Evolutionary conservation across 2,888 invertebrate species (phyloP).

Genomic region (Trichopoda pennipes): DNA sequence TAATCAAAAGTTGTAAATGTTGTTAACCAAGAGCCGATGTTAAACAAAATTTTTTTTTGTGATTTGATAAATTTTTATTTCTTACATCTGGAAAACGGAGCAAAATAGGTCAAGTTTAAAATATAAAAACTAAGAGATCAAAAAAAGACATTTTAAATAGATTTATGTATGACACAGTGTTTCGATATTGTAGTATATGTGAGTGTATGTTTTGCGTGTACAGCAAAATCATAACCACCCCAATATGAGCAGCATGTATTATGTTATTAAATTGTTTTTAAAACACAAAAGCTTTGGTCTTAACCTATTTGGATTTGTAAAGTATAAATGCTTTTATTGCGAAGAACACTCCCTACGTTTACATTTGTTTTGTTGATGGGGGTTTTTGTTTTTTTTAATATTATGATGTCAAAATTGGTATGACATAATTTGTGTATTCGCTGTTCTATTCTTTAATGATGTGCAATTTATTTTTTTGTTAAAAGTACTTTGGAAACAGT

Average conservation of each 20-base stretch:
- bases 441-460: conserved; percentile 14
- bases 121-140: too few relatives aligned
- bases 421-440: conserved; percentile 59
- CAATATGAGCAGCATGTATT: background rate
- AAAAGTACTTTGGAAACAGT: conserved; percentile 19
- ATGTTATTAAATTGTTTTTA: background rate
- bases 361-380: background rate
- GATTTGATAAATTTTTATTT: too few relatives aligned
- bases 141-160: background rate
- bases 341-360: conserved; percentile 20
- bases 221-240: background rate
- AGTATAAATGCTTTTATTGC: background rate
- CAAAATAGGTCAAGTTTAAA: too few relatives aligned
- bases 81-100: too few relatives aligned
- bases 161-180: background rate
- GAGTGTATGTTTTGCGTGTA: too few relatives aligned
- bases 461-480: background rate
- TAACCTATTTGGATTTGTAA: conserved; percentile 28
- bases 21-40: too few relatives aligned
- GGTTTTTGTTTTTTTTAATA: background rate
- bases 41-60: too few relatives aligned
- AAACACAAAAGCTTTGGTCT: conserved; percentile 8
- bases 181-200: background rate
- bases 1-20: too few relatives aligned
- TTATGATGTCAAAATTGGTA: conserved; percentile 53